Conservation (phyloP, 1,140 invertebrate species). For the Papilio glaucus region DNA sequence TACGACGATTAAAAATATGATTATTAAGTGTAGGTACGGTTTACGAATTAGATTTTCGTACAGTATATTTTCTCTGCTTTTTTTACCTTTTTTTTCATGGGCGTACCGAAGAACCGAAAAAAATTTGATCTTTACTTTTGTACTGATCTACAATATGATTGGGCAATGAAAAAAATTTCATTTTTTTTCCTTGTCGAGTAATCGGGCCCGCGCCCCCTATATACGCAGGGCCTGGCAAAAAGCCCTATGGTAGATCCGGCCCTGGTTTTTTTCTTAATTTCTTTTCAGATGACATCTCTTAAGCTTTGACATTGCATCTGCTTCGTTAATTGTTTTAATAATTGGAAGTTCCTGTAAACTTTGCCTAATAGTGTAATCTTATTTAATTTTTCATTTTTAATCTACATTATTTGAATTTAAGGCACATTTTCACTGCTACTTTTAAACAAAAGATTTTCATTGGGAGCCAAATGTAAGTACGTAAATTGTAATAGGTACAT, state of each 20-base stretch:
- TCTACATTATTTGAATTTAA: conserved; percentile 34
- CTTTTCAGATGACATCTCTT: neutral
- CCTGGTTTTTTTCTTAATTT: conserved; percentile 3
- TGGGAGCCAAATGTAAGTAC: conserved; percentile 79
- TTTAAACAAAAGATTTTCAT: conserved; percentile 52
- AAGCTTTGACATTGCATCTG: conserved; percentile 3
- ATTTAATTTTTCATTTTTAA: conserved; percentile 33
- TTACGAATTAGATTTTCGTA: conserved; percentile 42
- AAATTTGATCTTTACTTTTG: no score
- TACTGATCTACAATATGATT: no score
- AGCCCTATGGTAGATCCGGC: no score
- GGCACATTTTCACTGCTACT: conserved; percentile 32
- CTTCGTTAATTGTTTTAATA: conserved; percentile 32
- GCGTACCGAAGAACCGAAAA: no score
- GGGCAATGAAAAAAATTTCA: no score
- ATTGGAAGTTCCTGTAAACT: conserved; percentile 38
- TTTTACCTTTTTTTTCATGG: no score
- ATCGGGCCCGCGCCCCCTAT: no score
- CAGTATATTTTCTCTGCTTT: conserved; percentile 29
- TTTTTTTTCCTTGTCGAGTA: no score
- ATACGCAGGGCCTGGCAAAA: no score
- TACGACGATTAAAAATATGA: conserved; percentile 48
- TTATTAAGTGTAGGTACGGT: conserved; percentile 40
- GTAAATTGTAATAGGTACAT: conserved; percentile 71
- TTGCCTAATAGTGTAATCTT: conserved; percentile 32